Evolutionary conservation across 2,113 vertebrate genomes (phyloP), one percentile per base, ranked within the genome.

Genomic region (Andinoacara biseriatus): DNA sequence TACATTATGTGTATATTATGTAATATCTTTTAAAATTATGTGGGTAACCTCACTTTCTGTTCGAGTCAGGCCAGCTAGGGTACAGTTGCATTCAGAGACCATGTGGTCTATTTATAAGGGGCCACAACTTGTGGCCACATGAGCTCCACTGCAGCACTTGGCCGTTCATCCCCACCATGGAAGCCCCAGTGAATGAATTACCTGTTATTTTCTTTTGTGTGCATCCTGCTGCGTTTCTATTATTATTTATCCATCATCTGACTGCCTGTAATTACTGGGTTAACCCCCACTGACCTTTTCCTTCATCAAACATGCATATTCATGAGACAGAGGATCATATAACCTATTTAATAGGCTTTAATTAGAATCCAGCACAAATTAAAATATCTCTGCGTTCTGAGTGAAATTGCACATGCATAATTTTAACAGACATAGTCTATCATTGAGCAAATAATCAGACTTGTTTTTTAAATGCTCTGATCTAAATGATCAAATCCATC

Each of bases 181-280:
- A 62, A 61, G 31, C 31, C 60, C 57, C 72, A 84, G 31, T 67
- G 54, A 87, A 80, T 14, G 87, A 82, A 91, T 87, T 88, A 81
- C 65, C 84, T 83, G 86, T 86, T 56, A 78, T 90, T 90, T 81
- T 49, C 65, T 56, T 86, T 84, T 90, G 86, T 83, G 56, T 81
- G 43, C 40, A 22, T 61, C 14, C 10, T 22, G 31, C 63, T 90
- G 49, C 58, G 78, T 90, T 88, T 83, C 60, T 81, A 49, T 81
- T 62, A 76, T 80, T 49, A 65, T 87, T 78, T 56, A 87, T 91
- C 82, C 89, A 93, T 82, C 5, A 40, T 18, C 38, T 78, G 31
- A 49, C 65, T 49, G 24, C 43, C 65, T 49, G 22, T 9, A 29
- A 49, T 67, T 67, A 10, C 29, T 52, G 75, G 59, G 52, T 76